These are phyloP conservation scores for Acanthiza pusilla DNA, from an alignment of 2,797 vertebrate species.

Conservation along the genomic window DNA sequence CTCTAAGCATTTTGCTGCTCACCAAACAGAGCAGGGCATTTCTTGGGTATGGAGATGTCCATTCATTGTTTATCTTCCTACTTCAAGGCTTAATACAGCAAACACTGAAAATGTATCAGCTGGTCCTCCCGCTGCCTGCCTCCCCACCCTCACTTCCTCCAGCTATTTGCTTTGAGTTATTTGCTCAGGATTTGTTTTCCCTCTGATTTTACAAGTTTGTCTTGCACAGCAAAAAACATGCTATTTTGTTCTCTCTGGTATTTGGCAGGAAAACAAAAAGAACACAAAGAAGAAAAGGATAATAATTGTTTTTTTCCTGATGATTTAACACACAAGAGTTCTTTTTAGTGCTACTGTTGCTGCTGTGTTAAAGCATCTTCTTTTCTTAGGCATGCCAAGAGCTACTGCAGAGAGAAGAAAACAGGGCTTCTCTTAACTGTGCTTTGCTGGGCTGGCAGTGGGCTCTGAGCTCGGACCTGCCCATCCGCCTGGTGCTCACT, in stretches of 20 bases:
- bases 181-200: constrained; percentile 57
- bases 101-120: neutral
- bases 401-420: neutral
- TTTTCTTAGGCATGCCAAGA: neutral
- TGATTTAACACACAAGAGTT: constrained; percentile 27
- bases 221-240: constrained; percentile 10
- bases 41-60: neutral
- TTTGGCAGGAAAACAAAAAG: constrained; percentile 54
- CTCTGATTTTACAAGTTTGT: constrained; percentile 50
- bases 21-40: neutral
- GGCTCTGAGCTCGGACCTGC: neutral
- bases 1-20: neutral
- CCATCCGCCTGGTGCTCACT: neutral
- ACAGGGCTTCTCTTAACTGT: neutral
- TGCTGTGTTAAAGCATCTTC: constrained; percentile 18
- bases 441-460: neutral
- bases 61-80: neutral
- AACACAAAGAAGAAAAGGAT: constrained; percentile 44
- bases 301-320: constrained; percentile 5
- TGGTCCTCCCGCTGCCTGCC: neutral
- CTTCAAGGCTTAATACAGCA: neutral
- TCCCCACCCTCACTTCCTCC: constrained; percentile 6
- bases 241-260: constrained; percentile 41
- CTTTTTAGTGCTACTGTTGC: constrained; percentile 37
- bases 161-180: constrained; percentile 51